Evolutionary conservation across 2,888 invertebrate species (phyloP).

Genomic region (Idaea dimidiata): DNA sequence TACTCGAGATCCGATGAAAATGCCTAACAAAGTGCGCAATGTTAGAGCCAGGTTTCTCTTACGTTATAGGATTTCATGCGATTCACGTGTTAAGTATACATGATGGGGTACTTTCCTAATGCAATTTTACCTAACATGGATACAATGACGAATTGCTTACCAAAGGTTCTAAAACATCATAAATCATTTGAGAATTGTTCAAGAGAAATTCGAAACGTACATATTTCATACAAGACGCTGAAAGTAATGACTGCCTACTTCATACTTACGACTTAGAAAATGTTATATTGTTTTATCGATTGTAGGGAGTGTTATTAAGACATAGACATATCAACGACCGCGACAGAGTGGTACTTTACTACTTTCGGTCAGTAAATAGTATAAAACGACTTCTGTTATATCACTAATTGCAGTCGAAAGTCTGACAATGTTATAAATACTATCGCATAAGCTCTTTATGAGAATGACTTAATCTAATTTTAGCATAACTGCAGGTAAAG

Average conservation of each 20-base stretch:
- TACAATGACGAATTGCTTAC: conserved; percentile 13
- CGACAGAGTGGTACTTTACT: too few species aligned
- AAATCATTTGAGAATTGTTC: conserved; percentile 26
- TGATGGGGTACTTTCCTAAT: conserved; percentile 16
- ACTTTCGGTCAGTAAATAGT: not conserved
- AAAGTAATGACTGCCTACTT: conserved; percentile 17
- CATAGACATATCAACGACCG: not conserved
- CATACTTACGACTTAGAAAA: not conserved
- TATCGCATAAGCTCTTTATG: too few species aligned
- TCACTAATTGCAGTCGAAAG: not conserved
- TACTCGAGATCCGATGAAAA: conserved; percentile 42
- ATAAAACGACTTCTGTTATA: not conserved
- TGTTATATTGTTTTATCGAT: not conserved
- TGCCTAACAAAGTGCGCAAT: conserved; percentile 38
- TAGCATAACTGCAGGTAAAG: too few species aligned
- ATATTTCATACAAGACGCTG: conserved; percentile 19
- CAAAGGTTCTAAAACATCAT: conserved; percentile 14
- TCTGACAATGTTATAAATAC: not conserved
- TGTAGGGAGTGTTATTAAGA: not conserved
- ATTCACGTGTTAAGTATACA: conserved; percentile 9
- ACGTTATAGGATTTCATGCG: conserved; percentile 13
- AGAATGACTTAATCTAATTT: too few species aligned
- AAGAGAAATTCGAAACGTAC: conserved; percentile 19
- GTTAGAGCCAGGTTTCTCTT: conserved; percentile 16
- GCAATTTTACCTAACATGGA: conserved; percentile 19